Conservation (phyloP, 2,888 invertebrate species). For the Lochmaea capreae region DNA sequence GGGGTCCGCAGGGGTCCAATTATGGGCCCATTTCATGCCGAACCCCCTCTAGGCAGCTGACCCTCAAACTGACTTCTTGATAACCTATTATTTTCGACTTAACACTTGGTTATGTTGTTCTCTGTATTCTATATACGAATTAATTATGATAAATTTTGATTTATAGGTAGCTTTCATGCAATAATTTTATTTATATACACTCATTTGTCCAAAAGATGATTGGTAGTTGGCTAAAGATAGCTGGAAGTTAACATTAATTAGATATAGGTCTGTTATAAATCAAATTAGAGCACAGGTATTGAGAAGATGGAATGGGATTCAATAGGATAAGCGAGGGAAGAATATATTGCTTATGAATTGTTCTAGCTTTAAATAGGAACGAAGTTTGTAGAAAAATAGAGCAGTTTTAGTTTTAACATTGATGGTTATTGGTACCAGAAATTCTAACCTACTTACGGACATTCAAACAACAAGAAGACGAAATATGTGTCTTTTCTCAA, state of each 20-base stretch:
- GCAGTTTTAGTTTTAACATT: too few relatives aligned
- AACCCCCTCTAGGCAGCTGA: constrained; percentile 54
- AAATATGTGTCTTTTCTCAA: too few relatives aligned
- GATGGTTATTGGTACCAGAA: too few relatives aligned
- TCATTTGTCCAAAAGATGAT: constrained; percentile 36
- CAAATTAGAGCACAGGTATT: not conserved
- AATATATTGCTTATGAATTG: not conserved
- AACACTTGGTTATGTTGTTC: constrained; percentile 51
- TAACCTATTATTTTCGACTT: constrained; percentile 60
- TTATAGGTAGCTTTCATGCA: constrained; percentile 37
- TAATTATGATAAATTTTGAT: constrained; percentile 48
- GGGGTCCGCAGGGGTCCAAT: constrained; percentile 65
- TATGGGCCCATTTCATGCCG: constrained; percentile 63
- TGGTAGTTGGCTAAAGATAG: not conserved
- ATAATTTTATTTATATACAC: constrained; percentile 37
- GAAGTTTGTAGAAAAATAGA: too few relatives aligned
- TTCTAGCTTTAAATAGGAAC: too few relatives aligned
- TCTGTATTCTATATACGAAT: constrained; percentile 46
- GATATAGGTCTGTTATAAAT: not conserved
- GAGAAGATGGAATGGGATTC: not conserved
- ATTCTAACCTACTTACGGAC: too few relatives aligned
- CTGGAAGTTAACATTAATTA: constrained; percentile 10
- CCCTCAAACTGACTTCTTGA: constrained; percentile 51
- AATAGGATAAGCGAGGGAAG: not conserved
- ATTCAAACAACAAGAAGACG: too few relatives aligned